Evolutionary conservation across 37 sponge, comb jelly and placozoan genomes (phyloP).

Genomic region (Mnemiopsis leidyi): DNA sequence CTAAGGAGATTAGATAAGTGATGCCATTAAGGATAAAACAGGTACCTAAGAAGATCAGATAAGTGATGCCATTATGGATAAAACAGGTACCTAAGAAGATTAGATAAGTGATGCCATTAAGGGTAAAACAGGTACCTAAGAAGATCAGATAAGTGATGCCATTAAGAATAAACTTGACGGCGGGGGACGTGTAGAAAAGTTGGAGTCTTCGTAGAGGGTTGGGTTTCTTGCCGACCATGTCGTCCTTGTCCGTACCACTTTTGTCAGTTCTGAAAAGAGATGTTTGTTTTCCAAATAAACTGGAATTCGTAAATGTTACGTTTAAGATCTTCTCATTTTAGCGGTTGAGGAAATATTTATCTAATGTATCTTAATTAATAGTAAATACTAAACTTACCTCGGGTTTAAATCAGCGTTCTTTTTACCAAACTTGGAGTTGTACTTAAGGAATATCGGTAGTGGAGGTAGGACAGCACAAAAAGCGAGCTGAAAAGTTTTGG

Average conservation of each 20-base stretch:
- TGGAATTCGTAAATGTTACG: too few species aligned
- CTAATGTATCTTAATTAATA: too few species aligned
- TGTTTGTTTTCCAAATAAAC: too few species aligned
- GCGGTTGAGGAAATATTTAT: too few species aligned
- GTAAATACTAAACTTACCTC: too few species aligned
- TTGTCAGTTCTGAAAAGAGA: constrained; percentile 14
- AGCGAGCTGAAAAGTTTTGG: constrained; percentile 7
- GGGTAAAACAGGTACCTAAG: constrained; percentile 33
- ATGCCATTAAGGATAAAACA: constrained; percentile 47
- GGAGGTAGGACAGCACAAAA: constrained; percentile 59
- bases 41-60: constrained; percentile 33
- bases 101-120: constrained; percentile 32
- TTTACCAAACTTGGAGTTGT: constrained; percentile 50
- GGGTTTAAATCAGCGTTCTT: constrained; percentile 47
- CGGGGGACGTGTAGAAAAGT: constrained; percentile 53
- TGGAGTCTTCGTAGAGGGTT: constrained; percentile 20
- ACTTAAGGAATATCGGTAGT: constrained; percentile 34
- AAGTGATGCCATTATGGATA: constrained; percentile 25
- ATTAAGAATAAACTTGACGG: constrained; percentile 58
- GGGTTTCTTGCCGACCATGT: constrained; percentile 46
- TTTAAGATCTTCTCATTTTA: too few species aligned
- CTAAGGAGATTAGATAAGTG: constrained; percentile 7
- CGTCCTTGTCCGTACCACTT: constrained; percentile 30
- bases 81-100: constrained; percentile 40
- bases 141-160: constrained; percentile 56